Evolutionary conservation across 2,113 vertebrate genomes (phyloP).

Genomic region (Opisthocomus hoazin): DNA sequence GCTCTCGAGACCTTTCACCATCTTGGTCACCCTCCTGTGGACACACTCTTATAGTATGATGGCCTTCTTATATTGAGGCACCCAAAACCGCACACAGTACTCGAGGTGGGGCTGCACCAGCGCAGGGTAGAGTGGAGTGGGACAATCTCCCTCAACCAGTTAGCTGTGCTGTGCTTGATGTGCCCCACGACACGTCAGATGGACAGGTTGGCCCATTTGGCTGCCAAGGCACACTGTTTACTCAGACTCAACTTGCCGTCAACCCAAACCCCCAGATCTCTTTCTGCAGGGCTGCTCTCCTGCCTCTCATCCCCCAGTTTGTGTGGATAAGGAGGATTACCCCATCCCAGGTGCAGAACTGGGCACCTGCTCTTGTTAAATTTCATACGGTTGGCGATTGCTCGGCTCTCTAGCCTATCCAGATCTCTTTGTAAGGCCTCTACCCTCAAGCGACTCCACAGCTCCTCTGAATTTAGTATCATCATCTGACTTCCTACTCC

Average conservation of each 20-base stretch:
- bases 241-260: background rate
- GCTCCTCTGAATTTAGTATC: background rate
- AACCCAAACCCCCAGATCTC: background rate
- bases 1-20: background rate
- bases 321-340: background rate
- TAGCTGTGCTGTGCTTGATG: background rate
- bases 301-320: background rate
- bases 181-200: too few relatives aligned
- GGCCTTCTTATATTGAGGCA: background rate
- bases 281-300: background rate
- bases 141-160: rapidly evolving
- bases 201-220: background rate
- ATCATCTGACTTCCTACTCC: background rate
- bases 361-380: background rate
- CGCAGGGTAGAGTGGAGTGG: background rate
- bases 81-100: background rate
- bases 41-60: background rate
- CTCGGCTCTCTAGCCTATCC: background rate
- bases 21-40: background rate
- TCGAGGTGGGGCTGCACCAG: background rate
- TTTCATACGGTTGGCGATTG: background rate
- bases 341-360: background rate
- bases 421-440: background rate
- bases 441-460: background rate
- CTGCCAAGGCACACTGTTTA: background rate